A percentile compares a stretch with the other conserved stretches of the same genome.
These are phyloP conservation scores for Trididemnum clinides DNA, from an alignment of 23 tunicate species.

Conservation along the genomic window DNA sequence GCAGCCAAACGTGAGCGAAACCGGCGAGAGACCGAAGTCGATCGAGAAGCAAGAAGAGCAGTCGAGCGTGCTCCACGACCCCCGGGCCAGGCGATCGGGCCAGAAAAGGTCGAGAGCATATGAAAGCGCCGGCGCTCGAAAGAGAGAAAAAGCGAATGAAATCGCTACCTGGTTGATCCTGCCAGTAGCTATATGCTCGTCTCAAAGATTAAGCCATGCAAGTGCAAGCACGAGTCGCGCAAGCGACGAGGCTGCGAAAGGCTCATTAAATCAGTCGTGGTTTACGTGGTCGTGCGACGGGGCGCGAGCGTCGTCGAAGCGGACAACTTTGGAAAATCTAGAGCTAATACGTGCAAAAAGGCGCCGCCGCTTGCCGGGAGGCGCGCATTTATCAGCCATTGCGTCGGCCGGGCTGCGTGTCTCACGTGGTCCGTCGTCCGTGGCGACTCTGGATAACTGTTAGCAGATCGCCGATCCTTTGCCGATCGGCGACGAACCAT, in stretches of 20 bases:
- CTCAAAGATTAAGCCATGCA: constrained; percentile 27
- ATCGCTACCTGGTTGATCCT: constrained; percentile 5
- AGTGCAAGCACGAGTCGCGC: no score
- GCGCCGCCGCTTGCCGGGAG: constrained; percentile 17
- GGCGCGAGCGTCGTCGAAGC: background rate
- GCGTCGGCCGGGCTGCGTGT: constrained; percentile 2
- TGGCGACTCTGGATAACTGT: constrained; percentile 67
- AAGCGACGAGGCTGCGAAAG: no score
- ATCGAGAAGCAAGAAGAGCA: no score
- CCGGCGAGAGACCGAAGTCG: no score
- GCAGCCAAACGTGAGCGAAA: no score
- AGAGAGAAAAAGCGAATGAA: no score
- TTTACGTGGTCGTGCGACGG: no score
- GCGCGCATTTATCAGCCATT: background rate
- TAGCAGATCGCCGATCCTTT: constrained; percentile 68
- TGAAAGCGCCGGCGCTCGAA: no score
- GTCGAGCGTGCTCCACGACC: no score
- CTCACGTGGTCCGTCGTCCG: background rate
- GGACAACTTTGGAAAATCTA: background rate
- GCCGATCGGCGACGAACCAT: constrained; percentile 27
- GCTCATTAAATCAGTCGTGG: no score
- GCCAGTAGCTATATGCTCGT: constrained; percentile 13
- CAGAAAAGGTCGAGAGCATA: no score
- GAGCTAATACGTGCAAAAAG: constrained; percentile 20
- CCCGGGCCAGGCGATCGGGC: no score